A percentile compares a stretch with the other conserved stretches of the same genome.
These are phyloP conservation scores for Botrylloides violaceus DNA, from an alignment of 23 tunicate genomes.

Conservation along the genomic window DNA sequence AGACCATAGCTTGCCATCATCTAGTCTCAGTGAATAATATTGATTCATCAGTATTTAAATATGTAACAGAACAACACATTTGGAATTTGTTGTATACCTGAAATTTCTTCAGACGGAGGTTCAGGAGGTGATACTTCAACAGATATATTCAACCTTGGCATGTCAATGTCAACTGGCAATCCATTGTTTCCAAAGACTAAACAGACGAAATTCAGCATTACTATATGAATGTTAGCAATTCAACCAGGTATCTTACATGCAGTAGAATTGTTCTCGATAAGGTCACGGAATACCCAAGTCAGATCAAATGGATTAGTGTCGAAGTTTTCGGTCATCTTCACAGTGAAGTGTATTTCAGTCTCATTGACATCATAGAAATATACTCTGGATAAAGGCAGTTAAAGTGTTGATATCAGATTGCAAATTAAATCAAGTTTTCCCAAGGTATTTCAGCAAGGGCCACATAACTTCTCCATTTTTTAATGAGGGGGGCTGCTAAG, in stretches of 20 bases:
- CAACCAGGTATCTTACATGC: conserved; percentile 4
- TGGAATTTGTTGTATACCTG: too few relatives aligned
- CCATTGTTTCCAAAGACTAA: neutral
- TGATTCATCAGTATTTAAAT: too few relatives aligned
- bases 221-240: too few relatives aligned
- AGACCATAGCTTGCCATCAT: too few relatives aligned
- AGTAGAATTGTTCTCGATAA: neutral
- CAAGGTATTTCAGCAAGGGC: too few relatives aligned
- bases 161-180: neutral
- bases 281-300: conserved; percentile 25
- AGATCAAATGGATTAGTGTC: conserved; percentile 49
- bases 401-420: neutral
- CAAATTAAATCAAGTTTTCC: neutral
- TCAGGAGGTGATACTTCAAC: too few relatives aligned
- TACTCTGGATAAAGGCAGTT: neutral
- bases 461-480: too few relatives aligned
- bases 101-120: too few relatives aligned
- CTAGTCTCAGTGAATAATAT: too few relatives aligned
- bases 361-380: conserved; percentile 13
- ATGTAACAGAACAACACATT: too few relatives aligned
- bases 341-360: conserved; percentile 41
- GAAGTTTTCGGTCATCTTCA: conserved; percentile 34
- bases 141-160: conserved; percentile 7
- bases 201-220: neutral
- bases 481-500: too few relatives aligned